phyloP scores from a whole-genome alignment of 2,797 vertebrate species.

The Enteromius anoplus region DNA sequence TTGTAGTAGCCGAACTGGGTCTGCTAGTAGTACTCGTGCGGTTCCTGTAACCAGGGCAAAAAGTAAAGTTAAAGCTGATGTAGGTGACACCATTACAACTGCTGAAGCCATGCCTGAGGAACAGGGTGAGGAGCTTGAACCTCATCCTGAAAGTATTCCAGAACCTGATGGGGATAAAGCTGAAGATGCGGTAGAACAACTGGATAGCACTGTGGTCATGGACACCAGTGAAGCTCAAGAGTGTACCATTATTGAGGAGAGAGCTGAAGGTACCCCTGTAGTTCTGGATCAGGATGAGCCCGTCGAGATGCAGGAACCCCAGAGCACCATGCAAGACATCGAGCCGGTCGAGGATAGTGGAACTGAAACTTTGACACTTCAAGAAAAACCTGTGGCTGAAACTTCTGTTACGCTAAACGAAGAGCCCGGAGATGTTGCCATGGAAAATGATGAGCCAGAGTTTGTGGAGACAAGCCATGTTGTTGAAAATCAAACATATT shows the following conservation, averaged over 20 bases:
- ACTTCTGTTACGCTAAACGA: background rate
- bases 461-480: conserved; percentile 12
- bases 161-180: conserved; percentile 25
- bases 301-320: conserved; percentile 15
- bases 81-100: background rate
- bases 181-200: conserved; percentile 46
- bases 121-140: conserved; percentile 14
- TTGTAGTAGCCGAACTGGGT: conserved; percentile 73
- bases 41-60: conserved; percentile 35
- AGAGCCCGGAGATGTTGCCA: conserved; percentile 15
- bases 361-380: background rate
- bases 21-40: conserved; percentile 62
- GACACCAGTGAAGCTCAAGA: conserved; percentile 63
- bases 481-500: background rate
- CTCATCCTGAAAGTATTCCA: conserved; percentile 9
- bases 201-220: conserved; percentile 63
- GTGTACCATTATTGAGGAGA: conserved; percentile 63
- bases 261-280: conserved; percentile 46
- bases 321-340: background rate
- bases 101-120: conserved; percentile 20
- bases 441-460: conserved; percentile 10
- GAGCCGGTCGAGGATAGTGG: background rate
- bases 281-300: conserved; percentile 19
- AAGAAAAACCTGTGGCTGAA: conserved; percentile 29
- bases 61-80: conserved; percentile 30